phyloP scores from a whole-genome alignment of 2,797 vertebrate species.

The Lepus oiostolus region DNA sequence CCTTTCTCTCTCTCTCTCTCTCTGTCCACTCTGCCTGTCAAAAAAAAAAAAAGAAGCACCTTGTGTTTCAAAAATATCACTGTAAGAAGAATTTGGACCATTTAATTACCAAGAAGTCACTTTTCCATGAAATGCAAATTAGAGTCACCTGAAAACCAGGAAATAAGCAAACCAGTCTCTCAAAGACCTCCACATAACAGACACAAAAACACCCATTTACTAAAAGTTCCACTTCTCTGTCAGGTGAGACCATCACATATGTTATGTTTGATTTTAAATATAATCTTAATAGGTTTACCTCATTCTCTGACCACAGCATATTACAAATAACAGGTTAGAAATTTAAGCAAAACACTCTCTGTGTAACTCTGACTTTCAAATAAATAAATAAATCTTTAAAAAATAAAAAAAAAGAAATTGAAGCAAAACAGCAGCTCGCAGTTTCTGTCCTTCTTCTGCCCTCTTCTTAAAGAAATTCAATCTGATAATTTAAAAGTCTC shows the following conservation, averaged over 20 bases:
- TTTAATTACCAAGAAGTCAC: background rate
- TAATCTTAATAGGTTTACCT: background rate
- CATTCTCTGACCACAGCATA: background rate
- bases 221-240: background rate
- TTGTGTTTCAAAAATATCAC: background rate
- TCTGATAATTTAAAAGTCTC: background rate
- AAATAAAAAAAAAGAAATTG: background rate
- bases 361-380: too few relatives aligned
- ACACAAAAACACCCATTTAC: background rate
- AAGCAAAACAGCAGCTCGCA: background rate
- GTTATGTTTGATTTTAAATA: background rate
- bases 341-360: background rate
- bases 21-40: too few relatives aligned
- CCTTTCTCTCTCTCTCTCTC: too few relatives aligned
- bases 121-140: background rate
- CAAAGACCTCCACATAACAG: background rate
- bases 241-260: background rate
- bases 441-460: background rate
- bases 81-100: background rate
- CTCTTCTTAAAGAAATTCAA: background rate
- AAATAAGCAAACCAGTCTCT: background rate
- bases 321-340: background rate
- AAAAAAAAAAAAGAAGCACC: background rate
- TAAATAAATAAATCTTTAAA: too few relatives aligned
- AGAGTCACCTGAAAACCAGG: background rate